Evolutionary conservation across 2,888 invertebrate species (phyloP).

Genomic region (Tetrapedia diversipes): DNA sequence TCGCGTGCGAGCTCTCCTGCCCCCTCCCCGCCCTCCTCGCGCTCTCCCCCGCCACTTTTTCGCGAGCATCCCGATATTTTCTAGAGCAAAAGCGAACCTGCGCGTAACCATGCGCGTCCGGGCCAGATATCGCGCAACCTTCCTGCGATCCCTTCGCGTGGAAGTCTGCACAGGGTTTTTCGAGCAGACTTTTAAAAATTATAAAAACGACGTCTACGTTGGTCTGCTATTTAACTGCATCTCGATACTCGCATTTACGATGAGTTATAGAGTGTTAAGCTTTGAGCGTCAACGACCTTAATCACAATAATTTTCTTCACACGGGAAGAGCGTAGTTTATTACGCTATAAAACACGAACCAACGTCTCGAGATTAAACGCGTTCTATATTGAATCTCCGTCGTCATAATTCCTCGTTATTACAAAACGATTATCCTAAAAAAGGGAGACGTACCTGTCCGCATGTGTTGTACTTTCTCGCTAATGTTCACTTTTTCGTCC

Average conservation of each 20-base stretch:
- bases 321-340: not conserved
- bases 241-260: not conserved
- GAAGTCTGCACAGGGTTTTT: not conserved
- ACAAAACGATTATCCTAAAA: not conserved
- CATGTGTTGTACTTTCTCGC: too few relatives aligned
- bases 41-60: slow-evolving; percentile 43
- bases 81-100: slow-evolving; percentile 60
- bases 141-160: slow-evolving; percentile 22
- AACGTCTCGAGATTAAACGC: too few relatives aligned
- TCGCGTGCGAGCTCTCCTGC: slow-evolving; percentile 59
- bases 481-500: too few relatives aligned
- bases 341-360: too few relatives aligned
- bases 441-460: not conserved
- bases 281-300: not conserved
- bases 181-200: slow-evolving; percentile 1
- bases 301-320: not conserved
- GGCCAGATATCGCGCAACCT: slow-evolving; percentile 29
- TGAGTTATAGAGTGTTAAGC: not conserved
- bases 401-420: too few relatives aligned
- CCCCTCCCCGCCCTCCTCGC: slow-evolving; percentile 35
- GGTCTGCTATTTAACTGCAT: not conserved
- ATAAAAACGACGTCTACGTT: not conserved
- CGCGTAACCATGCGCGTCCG: slow-evolving; percentile 59
- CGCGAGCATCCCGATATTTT: slow-evolving; percentile 59
- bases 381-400: too few relatives aligned